These are phyloP conservation scores for Actenoides lindsayi DNA, from an alignment of 2,113 vertebrate genomes.

Conservation along the genomic window DNA sequence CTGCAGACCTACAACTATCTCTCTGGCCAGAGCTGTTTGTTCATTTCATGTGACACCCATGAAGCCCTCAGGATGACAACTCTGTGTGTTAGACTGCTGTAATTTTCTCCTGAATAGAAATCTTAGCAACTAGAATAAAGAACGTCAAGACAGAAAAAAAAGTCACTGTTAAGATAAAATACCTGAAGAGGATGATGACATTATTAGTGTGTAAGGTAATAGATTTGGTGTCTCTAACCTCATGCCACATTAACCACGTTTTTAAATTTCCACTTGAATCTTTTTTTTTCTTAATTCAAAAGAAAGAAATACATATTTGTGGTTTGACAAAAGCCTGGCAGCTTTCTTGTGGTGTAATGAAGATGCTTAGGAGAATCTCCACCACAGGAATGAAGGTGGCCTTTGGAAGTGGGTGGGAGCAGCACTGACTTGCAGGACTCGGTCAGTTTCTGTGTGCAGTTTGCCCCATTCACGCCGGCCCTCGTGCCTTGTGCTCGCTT, in stretches of 20 bases:
- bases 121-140: neutral
- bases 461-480: accelerated
- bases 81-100: neutral
- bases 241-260: neutral
- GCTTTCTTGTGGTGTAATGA: neutral
- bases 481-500: neutral
- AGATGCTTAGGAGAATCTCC: neutral
- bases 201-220: neutral
- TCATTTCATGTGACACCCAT: neutral
- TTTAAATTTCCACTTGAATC: neutral
- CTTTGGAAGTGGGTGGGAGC: neutral
- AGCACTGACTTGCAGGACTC: neutral
- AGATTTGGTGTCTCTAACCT: neutral
- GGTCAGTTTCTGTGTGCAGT: accelerated
- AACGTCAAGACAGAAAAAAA: neutral
- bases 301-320: neutral
- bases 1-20: neutral
- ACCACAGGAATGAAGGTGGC: neutral
- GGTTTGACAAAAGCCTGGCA: neutral
- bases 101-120: neutral
- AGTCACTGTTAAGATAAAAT: neutral
- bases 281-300: neutral
- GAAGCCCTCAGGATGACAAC: neutral
- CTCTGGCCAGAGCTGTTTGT: neutral
- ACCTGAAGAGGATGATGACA: neutral